A percentile compares a stretch with the other conserved stretches of the same genome.
Evolutionary conservation across 2,113 vertebrate species (phyloP).

Genomic region (Benitochromis conjunctus): DNA sequence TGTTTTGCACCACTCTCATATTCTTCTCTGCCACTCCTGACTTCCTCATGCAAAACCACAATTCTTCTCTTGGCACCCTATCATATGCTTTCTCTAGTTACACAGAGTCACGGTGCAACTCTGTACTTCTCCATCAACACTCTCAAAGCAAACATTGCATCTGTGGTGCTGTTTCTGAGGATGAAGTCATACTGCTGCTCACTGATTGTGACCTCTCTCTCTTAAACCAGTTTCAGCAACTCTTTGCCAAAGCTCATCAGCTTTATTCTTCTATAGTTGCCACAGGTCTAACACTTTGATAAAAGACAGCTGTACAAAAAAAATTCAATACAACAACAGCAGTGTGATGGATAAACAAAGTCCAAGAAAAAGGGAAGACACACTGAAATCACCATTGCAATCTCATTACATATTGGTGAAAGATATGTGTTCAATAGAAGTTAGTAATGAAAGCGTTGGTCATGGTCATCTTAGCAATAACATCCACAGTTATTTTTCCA

Average conservation of each 20-base stretch:
- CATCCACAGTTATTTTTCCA: not conserved
- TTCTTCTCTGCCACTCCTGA: not conserved
- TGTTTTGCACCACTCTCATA: not conserved
- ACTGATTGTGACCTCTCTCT: not conserved
- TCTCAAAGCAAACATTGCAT: not conserved
- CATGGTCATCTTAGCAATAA: not conserved
- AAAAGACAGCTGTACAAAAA: not conserved
- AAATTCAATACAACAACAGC: not conserved
- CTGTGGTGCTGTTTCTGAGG: accelerated
- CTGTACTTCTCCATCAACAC: not conserved
- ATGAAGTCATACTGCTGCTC: accelerated
- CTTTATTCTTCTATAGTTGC: not conserved
- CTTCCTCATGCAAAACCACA: not conserved
- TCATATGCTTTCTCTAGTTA: not conserved
- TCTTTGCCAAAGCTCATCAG: not conserved
- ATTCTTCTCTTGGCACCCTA: not conserved
- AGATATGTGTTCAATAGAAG: not conserved
- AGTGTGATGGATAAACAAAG: not conserved
- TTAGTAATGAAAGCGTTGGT: not conserved
- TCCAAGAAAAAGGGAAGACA: not conserved
- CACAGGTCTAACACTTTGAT: not conserved
- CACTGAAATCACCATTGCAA: not conserved
- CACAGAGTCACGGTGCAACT: not conserved
- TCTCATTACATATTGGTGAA: not conserved
- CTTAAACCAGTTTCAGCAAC: not conserved